Conservation (phyloP, 2,113 vertebrate species). For the Catagonus wagneri region DNA sequence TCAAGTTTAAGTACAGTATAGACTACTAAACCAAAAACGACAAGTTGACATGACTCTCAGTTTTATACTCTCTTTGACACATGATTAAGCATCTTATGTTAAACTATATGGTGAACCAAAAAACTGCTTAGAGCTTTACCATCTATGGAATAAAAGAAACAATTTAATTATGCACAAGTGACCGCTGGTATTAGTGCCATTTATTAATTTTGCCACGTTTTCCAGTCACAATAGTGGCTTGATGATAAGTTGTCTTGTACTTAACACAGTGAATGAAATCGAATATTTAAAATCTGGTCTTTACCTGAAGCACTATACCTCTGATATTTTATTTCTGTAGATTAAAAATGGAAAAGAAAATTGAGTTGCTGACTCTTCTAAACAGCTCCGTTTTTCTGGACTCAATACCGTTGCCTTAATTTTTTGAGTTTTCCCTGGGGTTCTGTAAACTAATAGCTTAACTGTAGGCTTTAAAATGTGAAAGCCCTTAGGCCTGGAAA, state of each 20-base stretch:
- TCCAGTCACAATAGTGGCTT: neutral
- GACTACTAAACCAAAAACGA: slow-evolving; percentile 2
- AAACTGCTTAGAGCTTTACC: neutral
- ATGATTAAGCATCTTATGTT: neutral
- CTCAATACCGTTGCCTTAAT: neutral
- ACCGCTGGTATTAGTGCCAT: neutral
- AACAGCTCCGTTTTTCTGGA: neutral
- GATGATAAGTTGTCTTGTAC: neutral
- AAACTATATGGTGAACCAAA: neutral
- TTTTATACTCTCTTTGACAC: neutral
- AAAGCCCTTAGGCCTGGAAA: neutral
- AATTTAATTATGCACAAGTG: neutral
- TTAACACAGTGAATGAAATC: neutral
- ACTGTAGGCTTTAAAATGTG: slow-evolving; percentile 2
- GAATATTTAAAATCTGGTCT: neutral
- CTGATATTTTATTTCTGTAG: neutral
- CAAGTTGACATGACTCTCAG: neutral
- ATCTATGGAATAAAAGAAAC: neutral
- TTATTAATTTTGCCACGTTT: slow-evolving; percentile 38
- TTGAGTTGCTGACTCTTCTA: neutral
- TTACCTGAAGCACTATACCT: neutral
- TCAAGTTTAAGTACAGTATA: neutral
- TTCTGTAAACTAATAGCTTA: slow-evolving; percentile 10
- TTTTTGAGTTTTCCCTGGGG: neutral
- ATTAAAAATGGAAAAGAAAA: slow-evolving; percentile 37